phyloP scores from a whole-genome alignment of 2,797 vertebrate species.

The Hypotaenidia okinawae region DNA sequence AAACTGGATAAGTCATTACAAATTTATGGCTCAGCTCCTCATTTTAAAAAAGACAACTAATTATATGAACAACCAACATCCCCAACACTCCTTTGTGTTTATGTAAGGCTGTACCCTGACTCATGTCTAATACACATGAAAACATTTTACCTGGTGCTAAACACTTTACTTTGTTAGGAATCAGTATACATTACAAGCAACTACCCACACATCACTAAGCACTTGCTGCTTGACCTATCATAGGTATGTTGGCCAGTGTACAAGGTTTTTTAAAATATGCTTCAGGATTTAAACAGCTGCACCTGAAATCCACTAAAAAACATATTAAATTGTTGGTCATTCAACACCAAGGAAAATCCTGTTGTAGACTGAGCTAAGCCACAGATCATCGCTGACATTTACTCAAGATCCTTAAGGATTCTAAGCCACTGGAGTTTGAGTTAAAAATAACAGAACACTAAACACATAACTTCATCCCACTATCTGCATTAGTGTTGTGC shows the following conservation, averaged over 20 bases:
- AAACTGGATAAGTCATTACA: neutral
- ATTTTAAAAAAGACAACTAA: neutral
- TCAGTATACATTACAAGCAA: neutral
- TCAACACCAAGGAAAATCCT: neutral
- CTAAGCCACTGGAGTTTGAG: neutral
- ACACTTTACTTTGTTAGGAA: neutral
- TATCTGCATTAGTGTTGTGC: neutral
- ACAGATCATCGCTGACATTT: neutral
- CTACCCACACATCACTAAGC: neutral
- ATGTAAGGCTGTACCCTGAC: neutral
- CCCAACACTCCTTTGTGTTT: neutral
- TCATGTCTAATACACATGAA: neutral
- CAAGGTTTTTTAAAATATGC: neutral
- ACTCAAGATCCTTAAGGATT: neutral
- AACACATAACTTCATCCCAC: neutral
- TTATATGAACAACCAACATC: neutral
- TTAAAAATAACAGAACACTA: neutral
- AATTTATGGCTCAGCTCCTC: neutral
- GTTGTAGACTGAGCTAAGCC: neutral
- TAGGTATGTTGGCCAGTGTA: neutral
- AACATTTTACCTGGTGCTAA: neutral
- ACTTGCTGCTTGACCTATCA: neutral
- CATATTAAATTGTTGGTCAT: neutral
- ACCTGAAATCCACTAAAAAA: neutral
- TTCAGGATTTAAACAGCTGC: neutral